Base-by-base conservation (phyloP, 2,797 vertebrate species). In the Sparus aurata region DNA sequence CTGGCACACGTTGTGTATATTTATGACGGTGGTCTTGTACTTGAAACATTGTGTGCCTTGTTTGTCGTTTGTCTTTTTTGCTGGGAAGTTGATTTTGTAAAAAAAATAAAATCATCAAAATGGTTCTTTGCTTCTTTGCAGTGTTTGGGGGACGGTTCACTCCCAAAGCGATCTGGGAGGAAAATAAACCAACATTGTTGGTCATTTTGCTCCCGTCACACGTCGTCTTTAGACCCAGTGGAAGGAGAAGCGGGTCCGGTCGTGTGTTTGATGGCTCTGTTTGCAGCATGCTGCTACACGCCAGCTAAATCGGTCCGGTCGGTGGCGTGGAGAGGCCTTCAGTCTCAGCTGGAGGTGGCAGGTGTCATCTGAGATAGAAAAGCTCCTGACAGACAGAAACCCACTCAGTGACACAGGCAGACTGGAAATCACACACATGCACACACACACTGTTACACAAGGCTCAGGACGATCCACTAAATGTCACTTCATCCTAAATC, bases 341-440 rank as follows among this genome's bases (percentile, higher is more conserved):
- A 75, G 69, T 8, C 72, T 76, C 91, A 89, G 87, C 79, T 91
- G 89, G 69, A 82, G 69, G 38, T 85, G 89, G 75, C 90, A 91
- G 87, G 52, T 86, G 77, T 83, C 67, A 75, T 45, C 69, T 4
- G 1, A 68, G 63, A 68, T 18, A 66, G n/a, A 66, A 43, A 50
- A 50, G 69, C 63, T 75, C 34, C 64, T 85, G 68, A 83, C 75
- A 64, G 68, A 68, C 73, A 25, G 25, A 62, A 53, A 55, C 23
- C 79, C 86, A 89, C 81, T 91, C 85, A 79, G 77, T 90, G 87
- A 91, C 88, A 87, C 76, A 23, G 74, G 67, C 89, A 92, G 87
- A 72, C 83, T 2, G 16, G 2, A 72, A 13, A 15, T 17, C 46
- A 47, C 38, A n/a, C 43, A 22, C 59, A 49, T 20, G 10, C 4